These are phyloP conservation scores for Proisotoma minuta DNA, from an alignment of 2,888 invertebrate genomes.

Conservation along the genomic window DNA sequence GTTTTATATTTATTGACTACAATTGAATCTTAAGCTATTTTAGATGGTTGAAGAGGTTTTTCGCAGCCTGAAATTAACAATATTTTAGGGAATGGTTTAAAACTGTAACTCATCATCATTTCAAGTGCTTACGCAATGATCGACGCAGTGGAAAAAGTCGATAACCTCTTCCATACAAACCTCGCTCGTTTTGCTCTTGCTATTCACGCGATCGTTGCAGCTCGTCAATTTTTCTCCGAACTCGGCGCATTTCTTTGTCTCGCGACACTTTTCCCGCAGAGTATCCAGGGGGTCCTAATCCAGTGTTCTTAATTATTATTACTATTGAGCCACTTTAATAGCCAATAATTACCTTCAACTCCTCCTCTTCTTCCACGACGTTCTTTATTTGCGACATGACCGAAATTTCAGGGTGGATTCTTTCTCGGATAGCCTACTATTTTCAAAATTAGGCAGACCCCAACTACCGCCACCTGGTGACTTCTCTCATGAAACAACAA, in stretches of 20 bases:
- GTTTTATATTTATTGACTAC: not conserved
- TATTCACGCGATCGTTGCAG: conserved; percentile 84
- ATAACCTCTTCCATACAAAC: conserved; percentile 87
- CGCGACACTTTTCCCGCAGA: conserved; percentile 65
- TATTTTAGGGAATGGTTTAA: not conserved
- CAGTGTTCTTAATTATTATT: not conserved
- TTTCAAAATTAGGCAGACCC: too few species aligned
- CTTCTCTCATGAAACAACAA: too few species aligned
- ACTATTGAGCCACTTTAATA: too few species aligned
- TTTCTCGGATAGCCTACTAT: too few species aligned
- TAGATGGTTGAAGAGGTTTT: conserved; percentile 22
- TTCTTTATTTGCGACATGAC: too few species aligned
- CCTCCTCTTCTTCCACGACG: too few species aligned
- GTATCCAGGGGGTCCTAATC: conserved; percentile 31
- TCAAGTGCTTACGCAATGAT: conserved; percentile 70
- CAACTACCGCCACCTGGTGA: too few species aligned
- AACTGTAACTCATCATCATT: not conserved
- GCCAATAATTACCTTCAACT: too few species aligned
- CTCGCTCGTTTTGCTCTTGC: conserved; percentile 76
- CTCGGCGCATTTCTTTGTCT: conserved; percentile 60
- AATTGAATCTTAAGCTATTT: conserved; percentile 6
- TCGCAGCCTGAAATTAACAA: conserved; percentile 18
- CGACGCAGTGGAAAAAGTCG: conserved; percentile 85
- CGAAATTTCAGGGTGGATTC: too few species aligned
- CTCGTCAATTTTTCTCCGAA: conserved; percentile 66